Percentiles rank a stretch among this genome's conserved stretches.
These are phyloP conservation scores for Scleropages formosus DNA, from an alignment of 2,797 vertebrate species.

Conservation along the genomic window DNA sequence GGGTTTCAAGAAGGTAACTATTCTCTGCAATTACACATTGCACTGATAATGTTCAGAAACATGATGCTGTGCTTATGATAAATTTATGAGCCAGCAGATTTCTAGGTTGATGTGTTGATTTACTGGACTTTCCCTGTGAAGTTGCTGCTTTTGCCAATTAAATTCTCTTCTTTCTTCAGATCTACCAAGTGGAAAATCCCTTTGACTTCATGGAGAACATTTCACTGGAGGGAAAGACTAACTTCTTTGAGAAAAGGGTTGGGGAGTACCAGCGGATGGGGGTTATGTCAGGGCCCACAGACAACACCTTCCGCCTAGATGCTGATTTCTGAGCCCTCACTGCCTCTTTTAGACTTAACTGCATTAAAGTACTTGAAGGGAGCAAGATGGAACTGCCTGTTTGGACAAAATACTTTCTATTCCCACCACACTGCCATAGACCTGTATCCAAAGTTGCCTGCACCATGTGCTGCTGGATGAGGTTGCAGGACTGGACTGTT, in stretches of 20 bases:
- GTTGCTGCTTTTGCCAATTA: background rate
- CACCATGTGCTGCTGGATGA: background rate
- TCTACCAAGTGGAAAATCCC: slow-evolving; percentile 87
- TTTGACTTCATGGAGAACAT: slow-evolving; percentile 99
- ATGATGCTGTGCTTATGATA: no score
- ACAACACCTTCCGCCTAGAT: slow-evolving; percentile 89
- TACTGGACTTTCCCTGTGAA: background rate
- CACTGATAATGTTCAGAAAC: background rate
- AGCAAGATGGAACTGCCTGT: background rate
- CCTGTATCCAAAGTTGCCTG: slow-evolving; percentile 9
- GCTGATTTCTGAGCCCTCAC: slow-evolving; percentile 79
- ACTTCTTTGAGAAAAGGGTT: slow-evolving; percentile 97
- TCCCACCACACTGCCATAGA: slow-evolving; percentile 9
- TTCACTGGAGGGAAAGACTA: slow-evolving; percentile 95
- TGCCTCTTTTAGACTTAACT: background rate
- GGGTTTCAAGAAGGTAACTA: slow-evolving; percentile 84
- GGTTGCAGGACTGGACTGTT: background rate
- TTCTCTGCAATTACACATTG: no score
- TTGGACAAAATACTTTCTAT: slow-evolving; percentile 4
- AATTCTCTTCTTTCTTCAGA: slow-evolving; percentile 57
- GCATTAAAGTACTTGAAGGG: slow-evolving; percentile 29
- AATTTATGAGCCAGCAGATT: no score
- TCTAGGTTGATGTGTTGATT: background rate
- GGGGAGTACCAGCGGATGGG: slow-evolving; percentile 97
- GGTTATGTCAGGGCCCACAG: slow-evolving; percentile 82